Evolutionary conservation across 64 coral and sea anemone genomes (phyloP).

Genomic region (Montipora efflorescens): DNA sequence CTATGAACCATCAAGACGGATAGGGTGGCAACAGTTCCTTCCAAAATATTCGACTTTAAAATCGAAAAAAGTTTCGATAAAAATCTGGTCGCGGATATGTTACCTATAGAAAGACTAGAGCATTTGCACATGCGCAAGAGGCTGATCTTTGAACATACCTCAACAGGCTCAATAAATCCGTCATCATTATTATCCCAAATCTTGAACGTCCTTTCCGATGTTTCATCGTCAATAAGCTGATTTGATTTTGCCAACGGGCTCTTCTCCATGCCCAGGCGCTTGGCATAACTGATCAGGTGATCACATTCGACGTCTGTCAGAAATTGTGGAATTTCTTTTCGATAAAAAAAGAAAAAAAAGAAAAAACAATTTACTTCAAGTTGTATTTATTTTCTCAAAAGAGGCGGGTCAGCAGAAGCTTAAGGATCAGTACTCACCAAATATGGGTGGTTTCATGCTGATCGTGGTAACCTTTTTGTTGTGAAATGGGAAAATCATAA

Average conservation of each 20-base stretch:
- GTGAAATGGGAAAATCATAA: conserved; percentile 44
- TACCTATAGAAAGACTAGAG: too few species aligned
- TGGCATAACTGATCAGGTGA: conserved; percentile 76
- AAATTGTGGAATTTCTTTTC: conserved; percentile 74
- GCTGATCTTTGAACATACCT: conserved; percentile 43
- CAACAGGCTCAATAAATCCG: conserved; percentile 71
- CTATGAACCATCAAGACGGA: too few species aligned
- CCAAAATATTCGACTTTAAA: too few species aligned
- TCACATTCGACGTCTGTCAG: conserved; percentile 80
- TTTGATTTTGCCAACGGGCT: conserved; percentile 72
- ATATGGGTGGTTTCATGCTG: conserved; percentile 63
- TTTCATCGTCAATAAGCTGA: conserved; percentile 74
- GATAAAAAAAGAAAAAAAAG: not conserved
- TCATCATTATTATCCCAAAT: conserved; percentile 83
- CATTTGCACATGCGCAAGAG: too few species aligned
- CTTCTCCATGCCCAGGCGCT: conserved; percentile 86
- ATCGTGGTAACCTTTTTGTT: conserved; percentile 48
- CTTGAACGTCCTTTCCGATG: conserved; percentile 79
- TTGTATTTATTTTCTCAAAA: not conserved
- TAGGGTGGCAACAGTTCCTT: too few species aligned
- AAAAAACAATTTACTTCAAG: not conserved
- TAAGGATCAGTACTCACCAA: conserved; percentile 36
- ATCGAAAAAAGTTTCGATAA: too few species aligned
- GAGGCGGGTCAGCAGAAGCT: not conserved
- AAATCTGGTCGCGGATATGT: too few species aligned